These are phyloP conservation scores for Oplegnathus fasciatus DNA, from an alignment of 2,113 vertebrate genomes.

Conservation along the genomic window DNA sequence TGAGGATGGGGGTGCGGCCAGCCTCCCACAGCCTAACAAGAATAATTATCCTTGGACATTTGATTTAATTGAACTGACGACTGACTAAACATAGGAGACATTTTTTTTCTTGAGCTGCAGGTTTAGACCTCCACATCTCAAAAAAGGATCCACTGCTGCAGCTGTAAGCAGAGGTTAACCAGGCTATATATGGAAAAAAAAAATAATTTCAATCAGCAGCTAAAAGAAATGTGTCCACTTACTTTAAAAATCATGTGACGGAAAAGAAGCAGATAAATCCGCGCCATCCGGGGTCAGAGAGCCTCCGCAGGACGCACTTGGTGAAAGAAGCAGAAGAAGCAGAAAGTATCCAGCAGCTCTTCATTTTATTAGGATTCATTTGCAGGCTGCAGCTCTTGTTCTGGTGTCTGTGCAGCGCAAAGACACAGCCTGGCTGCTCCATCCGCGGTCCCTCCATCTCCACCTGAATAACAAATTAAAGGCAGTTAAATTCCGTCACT, in stretches of 20 bases:
- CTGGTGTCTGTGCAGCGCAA: constrained; percentile 67
- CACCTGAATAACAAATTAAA: constrained; percentile 84
- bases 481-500: constrained; percentile 77
- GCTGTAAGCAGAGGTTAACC: neutral
- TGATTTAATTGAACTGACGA: constrained; percentile 66
- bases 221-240: constrained; percentile 57
- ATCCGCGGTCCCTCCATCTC: constrained; percentile 69
- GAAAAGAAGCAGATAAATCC: constrained; percentile 58
- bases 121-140: constrained; percentile 24
- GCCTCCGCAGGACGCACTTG: constrained; percentile 46
- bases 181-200: neutral
- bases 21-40: constrained; percentile 48
- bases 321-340: constrained; percentile 36
- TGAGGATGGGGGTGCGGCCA: constrained; percentile 57
- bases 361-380: constrained; percentile 66
- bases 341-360: constrained; percentile 57
- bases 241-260: constrained; percentile 64
- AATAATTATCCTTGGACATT: constrained; percentile 66
- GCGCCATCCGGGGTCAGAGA: constrained; percentile 52
- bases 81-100: constrained; percentile 45
- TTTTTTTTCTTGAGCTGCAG: constrained; percentile 17
- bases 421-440: constrained; percentile 61
- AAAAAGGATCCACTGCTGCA: neutral
- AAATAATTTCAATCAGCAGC: constrained; percentile 9
- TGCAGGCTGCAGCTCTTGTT: constrained; percentile 59